Evolutionary conservation across 2,113 vertebrate species (phyloP), one percentile per base, ranked within the genome.

Genomic region (Carassius carassius): DNA sequence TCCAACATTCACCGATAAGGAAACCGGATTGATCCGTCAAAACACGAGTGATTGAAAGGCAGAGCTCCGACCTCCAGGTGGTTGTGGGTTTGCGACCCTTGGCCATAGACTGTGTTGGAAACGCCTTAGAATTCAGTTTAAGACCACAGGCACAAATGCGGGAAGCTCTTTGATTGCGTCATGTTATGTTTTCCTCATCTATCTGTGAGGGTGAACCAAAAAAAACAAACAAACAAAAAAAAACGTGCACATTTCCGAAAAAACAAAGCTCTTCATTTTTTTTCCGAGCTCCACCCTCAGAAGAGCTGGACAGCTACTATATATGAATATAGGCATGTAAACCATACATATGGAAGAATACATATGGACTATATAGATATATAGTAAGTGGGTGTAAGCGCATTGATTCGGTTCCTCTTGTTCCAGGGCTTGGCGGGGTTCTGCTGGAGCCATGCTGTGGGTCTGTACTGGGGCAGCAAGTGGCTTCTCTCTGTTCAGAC

Each of bases 401-500:
- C 60, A 77, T 65, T 41, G 37, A 41, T 5, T 41, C 37, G 37
- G 37, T 41, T 90, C 84, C 85, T 83, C 74, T 60, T 58, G 85
- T 82, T 86, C 82, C 49, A 77, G 86, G 86, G 67, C 86, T 60
- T 83, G 88, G 86, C 21, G 13, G 81, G 88, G 86, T 86, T 89
- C 84, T 89, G 88, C 89, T 89, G 89, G 88, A 90, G 90, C 90
- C 90, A 90, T 93, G 89, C 89, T 86, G 87, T 85, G 90, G 91
- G 86, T 90, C 91, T 92, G 91, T 84, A 89, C 76, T 37, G 83
- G 62, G 86, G 81, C 49, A 41, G 86, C 51, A 72, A 62, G 87
- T 74, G 65, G 17, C 67, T 90, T 90, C 94, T 96, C 94, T 95
- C 95, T 94, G 95, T 58, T 95, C 90, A 85, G 87, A 90, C 85